These are phyloP conservation scores for Nesometra sesokonis DNA, from an alignment of 35 echinoderm and acorn worm species.

Conservation along the genomic window DNA sequence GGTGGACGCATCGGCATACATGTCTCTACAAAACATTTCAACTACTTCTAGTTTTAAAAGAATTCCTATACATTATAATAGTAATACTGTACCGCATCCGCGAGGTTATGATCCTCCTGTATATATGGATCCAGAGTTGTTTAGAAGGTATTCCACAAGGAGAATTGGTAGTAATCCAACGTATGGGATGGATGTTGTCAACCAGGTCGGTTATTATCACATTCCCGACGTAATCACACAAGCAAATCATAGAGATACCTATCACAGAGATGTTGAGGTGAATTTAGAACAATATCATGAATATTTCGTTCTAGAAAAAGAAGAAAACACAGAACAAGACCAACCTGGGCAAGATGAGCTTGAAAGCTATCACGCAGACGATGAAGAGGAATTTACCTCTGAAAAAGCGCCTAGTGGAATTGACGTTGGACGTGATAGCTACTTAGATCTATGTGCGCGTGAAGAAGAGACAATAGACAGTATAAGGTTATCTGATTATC, in stretches of 20 bases:
- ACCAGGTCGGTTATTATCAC: neutral
- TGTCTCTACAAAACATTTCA: neutral
- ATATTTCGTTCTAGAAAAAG: neutral
- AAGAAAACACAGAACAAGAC: neutral
- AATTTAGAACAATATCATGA: neutral
- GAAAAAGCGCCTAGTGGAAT: neutral
- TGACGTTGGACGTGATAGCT: neutral
- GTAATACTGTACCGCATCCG: neutral
- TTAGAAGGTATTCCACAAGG: neutral
- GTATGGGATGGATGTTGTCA: neutral
- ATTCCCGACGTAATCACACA: neutral
- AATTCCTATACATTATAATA: neutral
- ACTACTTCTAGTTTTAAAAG: neutral
- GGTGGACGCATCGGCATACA: neutral
- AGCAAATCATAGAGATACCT: neutral
- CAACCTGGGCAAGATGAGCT: neutral
- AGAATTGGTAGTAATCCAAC: neutral
- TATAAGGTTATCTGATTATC: neutral
- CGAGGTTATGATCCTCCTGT: neutral
- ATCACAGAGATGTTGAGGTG: neutral
- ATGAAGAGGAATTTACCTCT: neutral
- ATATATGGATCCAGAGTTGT: neutral
- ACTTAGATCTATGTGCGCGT: neutral
- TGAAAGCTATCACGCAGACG: neutral
- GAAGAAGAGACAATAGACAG: neutral